Conservation (phyloP, 2,888 invertebrate species). For the Cantharis rustica region DNA sequence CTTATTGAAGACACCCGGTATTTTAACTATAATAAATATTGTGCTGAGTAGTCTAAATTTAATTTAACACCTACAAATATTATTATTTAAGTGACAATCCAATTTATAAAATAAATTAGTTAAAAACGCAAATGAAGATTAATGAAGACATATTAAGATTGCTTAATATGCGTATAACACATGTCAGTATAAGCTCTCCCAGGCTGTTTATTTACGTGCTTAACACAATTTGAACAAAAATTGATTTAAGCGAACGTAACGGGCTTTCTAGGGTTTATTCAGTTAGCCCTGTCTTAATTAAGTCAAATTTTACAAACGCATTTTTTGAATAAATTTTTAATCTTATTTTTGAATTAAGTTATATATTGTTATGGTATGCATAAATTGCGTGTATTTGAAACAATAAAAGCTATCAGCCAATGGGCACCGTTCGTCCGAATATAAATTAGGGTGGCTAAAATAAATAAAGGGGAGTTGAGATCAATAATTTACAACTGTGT, state of each 20-base stretch:
- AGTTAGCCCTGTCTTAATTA: neutral
- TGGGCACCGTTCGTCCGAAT: constrained; percentile 43
- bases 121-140: neutral
- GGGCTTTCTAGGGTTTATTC: neutral
- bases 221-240: neutral
- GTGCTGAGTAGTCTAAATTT: neutral
- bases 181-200: neutral
- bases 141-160: neutral
- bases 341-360: constrained; percentile 17
- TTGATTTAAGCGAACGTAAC: neutral
- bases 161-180: neutral
- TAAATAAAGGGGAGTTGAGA: constrained; percentile 54
- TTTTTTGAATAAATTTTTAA: neutral
- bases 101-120: neutral
- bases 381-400: constrained; percentile 42
- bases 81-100: neutral
- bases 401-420: constrained; percentile 45
- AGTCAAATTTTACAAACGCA: neutral
- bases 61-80: neutral
- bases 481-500: constrained; percentile 55
- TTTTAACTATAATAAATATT: too few relatives aligned
- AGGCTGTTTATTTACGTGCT: neutral
- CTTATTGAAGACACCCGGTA: neutral
- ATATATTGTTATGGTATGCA: constrained; percentile 30
- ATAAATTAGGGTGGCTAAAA: constrained; percentile 56